Evolutionary conservation across 1,140 invertebrate species (phyloP), one percentile per base, ranked within the genome.

Genomic region (Drosophila dunni): DNA sequence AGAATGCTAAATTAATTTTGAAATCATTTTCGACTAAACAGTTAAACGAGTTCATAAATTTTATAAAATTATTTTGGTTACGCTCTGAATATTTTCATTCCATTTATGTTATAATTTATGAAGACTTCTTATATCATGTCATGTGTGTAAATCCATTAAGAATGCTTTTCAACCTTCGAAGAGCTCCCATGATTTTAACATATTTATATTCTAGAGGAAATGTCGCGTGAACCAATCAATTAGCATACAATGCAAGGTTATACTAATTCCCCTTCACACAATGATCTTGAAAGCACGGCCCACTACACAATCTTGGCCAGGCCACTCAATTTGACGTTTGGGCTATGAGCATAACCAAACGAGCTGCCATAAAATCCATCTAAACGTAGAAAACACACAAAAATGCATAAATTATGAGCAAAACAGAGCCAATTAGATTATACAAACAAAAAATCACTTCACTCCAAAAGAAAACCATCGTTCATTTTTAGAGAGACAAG

Each of bases 241-340:
- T 74, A 69, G 53, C 65, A 70, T 53, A 70, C 58, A 75, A 75
- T 63, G 72, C 66, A 75, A 75, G 72, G 72, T 70, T 58, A 70
- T 11, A 38, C 10, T n/a, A 29, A 54, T 46, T 74, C 51, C 71
- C 71, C 44, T 74, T 74, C 71, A 74, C 71, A 29, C 20, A 29
- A 13, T 9, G 17, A 10, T 51, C 17, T 38, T 38, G 9, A 11
- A 57, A 42, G 33, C 48, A 11, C 51, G 48, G 44, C 40, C 62
- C 65, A 56, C 63, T 34, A 15, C 63, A 7, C 38, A 13, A 15
- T 20, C 36, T 29, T 38, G 50, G 29, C 11, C 61, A 13, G 34
- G 11, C 42, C n/a, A 38, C 11, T 36, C 24, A 63, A 15, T 13
- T 34, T 67, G 36, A 13, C 20, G 45, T 36, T 60, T 34, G 13